Evolutionary conservation across 2,113 vertebrate genomes (phyloP), one percentile per base, ranked within the genome.

Genomic region (Nematolebias whitei): DNA sequence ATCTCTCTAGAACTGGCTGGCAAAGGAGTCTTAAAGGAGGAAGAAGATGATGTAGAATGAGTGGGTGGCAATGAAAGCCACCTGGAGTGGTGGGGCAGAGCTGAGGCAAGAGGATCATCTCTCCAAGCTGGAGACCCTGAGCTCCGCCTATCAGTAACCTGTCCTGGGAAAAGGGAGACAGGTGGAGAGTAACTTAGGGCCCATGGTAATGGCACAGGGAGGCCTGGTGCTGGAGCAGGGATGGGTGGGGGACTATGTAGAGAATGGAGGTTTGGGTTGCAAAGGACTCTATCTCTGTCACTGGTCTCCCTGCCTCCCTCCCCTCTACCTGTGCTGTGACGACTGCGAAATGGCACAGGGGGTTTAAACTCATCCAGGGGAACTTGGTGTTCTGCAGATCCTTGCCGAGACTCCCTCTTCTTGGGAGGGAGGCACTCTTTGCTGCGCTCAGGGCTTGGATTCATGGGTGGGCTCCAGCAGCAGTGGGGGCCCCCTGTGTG

Each of bases 371-470:
- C 89, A 53, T 92, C 92, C 73, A 87, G 77, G 3, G 81, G 77
- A 48, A 82, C 61, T 19, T 81, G 82, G 64, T 82, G 88, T 38
- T 92, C 90, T 0, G 66, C 48, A 13, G 87, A 92, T 63, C 89
- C 89, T 86, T 93, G 91, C 32, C 91, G 89, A 82, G 91, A 88
- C 79, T 94, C 93, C 88, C 93, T 91, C 85, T 94, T 94, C 83
- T 94, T 93, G 1, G 93, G 93, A 83, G 93, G 93, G 83, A 94
- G 92, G 87, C 90, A 91, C 88, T 93, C 92, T 92, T 92, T 91
- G 87, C 90, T 81, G 55, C 90, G 92, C 62, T 92, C 92, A 53
- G 90, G 92, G 87, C 88, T 91, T 85, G 91, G 91, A 93, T 92
- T 93, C 93, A 94, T 94, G 91, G 89, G 90, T 90, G 85, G 89